Percentiles rank a stretch among this genome's conserved stretches.
Conservation (phyloP, 2,113 vertebrate genomes). For the Prunella himalayana region DNA sequence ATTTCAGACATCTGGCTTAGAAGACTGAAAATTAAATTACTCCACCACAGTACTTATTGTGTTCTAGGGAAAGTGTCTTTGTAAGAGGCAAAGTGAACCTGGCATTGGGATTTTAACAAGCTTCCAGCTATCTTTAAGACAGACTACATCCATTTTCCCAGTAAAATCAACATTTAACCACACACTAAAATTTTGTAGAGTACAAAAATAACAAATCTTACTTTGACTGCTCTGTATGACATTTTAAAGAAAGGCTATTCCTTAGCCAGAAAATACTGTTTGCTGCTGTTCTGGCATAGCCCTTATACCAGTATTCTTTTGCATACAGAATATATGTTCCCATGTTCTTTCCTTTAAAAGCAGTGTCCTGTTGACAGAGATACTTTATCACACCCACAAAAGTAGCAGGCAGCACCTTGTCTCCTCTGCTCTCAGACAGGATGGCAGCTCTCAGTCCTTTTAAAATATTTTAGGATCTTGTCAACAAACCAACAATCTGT, state of each 20-base stretch:
- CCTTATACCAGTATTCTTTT: neutral
- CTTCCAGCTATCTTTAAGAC: neutral
- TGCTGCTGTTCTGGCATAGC: neutral
- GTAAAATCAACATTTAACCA: neutral
- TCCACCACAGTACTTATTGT: neutral
- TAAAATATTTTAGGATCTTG: neutral
- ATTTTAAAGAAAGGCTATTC: neutral
- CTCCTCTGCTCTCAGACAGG: neutral
- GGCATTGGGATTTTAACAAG: neutral
- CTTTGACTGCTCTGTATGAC: neutral
- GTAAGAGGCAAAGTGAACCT: neutral
- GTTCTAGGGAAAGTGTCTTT: neutral
- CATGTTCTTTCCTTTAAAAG: neutral
- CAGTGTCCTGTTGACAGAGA: neutral
- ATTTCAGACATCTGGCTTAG: neutral
- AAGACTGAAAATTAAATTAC: neutral
- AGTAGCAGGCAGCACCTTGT: neutral
- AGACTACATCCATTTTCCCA: neutral
- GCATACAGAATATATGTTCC: neutral
- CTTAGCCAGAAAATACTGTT: neutral
- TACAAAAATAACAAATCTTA: neutral
- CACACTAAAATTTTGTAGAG: neutral
- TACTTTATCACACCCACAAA: neutral
- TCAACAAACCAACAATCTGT: neutral
- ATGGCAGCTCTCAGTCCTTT: neutral